Conservation (phyloP, 2,888 invertebrate genomes). For the Trisateles emortualis region DNA sequence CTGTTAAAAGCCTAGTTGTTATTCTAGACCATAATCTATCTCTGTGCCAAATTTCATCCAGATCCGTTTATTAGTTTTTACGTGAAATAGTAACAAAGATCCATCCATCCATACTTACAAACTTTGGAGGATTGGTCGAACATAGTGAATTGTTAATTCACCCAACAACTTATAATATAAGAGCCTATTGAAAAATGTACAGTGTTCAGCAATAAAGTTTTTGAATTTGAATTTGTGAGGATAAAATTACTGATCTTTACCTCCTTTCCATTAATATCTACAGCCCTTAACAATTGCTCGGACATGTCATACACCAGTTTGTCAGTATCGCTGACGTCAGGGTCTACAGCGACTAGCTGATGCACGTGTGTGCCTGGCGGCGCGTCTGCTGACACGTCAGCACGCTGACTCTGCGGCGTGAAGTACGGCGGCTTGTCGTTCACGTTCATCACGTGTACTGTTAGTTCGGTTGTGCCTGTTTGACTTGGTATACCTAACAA, state of each 20-base stretch:
- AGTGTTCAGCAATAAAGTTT: too few species aligned
- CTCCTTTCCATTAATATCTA: conserved; percentile 94
- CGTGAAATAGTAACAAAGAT: too few species aligned
- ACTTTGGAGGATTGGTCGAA: too few species aligned
- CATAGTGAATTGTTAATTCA: too few species aligned
- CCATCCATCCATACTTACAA: too few species aligned
- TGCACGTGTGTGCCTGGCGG: conserved; percentile 90
- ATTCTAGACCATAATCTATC: too few species aligned
- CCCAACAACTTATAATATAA: too few species aligned
- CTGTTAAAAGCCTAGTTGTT: too few species aligned
- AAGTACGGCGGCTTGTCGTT: conserved; percentile 96
- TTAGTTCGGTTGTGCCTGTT: conserved; percentile 93
- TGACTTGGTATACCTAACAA: conserved; percentile 92
- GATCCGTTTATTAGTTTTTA: too few species aligned
- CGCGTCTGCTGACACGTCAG: conserved; percentile 94
- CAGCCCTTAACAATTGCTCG: conserved; percentile 91
- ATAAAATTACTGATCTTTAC: conserved; percentile 66
- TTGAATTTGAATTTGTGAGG: too few species aligned
- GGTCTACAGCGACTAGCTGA: conserved; percentile 91
- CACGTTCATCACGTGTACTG: conserved; percentile 93
- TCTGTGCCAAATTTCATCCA: too few species aligned
- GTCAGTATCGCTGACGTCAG: conserved; percentile 91
- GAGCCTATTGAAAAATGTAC: too few species aligned
- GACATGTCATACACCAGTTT: conserved; percentile 89
- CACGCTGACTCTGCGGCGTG: conserved; percentile 91